Evolutionary conservation across 1,140 invertebrate genomes (phyloP).

Genomic region (Plodia interpunctella): DNA sequence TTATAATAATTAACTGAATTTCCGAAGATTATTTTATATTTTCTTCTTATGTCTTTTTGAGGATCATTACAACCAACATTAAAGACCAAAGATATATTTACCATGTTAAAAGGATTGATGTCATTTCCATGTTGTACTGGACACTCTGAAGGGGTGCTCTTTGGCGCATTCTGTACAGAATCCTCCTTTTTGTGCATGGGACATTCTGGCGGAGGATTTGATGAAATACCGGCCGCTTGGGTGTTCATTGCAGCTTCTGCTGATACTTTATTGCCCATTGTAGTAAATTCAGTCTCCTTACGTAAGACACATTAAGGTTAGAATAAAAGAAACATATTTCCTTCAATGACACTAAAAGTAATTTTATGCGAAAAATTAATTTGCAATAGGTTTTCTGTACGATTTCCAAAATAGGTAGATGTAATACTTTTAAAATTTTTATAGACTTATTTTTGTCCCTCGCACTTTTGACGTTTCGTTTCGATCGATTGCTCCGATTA

Average conservation of each 20-base stretch:
- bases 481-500: too few species aligned
- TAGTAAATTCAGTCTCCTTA: constrained; percentile 38
- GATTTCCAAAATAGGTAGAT: too few species aligned
- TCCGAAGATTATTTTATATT: too few species aligned
- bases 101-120: constrained; percentile 90
- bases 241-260: constrained; percentile 71
- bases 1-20: too few species aligned
- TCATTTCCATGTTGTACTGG: constrained; percentile 80
- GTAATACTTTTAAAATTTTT: too few species aligned
- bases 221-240: constrained; percentile 40
- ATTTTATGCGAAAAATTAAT: too few species aligned
- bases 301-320: constrained; percentile 58
- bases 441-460: too few species aligned
- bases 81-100: constrained; percentile 59
- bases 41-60: too few species aligned
- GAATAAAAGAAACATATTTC: neutral
- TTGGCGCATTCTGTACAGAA: constrained; percentile 31
- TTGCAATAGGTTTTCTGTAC: too few species aligned
- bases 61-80: too few species aligned
- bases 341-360: too few species aligned
- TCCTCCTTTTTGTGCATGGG: constrained; percentile 82
- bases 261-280: constrained; percentile 82
- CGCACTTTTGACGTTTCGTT: too few species aligned
- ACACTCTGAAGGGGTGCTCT: constrained; percentile 77
- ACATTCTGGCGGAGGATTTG: constrained; percentile 82